These are phyloP conservation scores for Philhelius pedissequus DNA, from an alignment of 2,888 invertebrate genomes.

Conservation along the genomic window DNA sequence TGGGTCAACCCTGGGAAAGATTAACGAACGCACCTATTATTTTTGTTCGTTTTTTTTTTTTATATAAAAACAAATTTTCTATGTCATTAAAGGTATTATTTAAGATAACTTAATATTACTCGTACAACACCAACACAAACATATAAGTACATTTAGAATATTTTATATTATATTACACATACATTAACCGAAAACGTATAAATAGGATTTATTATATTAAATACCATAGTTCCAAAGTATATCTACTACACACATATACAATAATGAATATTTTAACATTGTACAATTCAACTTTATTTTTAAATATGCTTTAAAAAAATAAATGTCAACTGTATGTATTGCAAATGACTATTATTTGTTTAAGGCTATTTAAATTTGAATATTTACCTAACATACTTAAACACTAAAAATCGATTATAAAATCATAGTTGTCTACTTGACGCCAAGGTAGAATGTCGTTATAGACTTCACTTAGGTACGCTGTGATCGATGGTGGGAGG, in stretches of 20 bases:
- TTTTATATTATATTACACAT: too few species aligned
- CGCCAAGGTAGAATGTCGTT: conserved; percentile 77
- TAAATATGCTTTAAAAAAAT: conserved; percentile 4
- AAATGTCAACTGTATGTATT: conserved; percentile 59
- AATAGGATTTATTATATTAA: too few species aligned
- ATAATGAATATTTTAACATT: neutral
- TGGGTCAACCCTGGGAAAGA: too few species aligned
- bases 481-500: conserved; percentile 81
- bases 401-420: conserved; percentile 73
- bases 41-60: too few species aligned
- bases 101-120: neutral
- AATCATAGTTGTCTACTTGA: conserved; percentile 78
- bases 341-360: conserved; percentile 28
- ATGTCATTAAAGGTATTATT: neutral
- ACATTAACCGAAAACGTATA: too few species aligned
- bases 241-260: too few species aligned
- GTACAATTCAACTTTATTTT: neutral
- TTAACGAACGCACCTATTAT: too few species aligned
- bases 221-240: too few species aligned
- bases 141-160: neutral
- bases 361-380: conserved; percentile 27
- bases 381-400: conserved; percentile 43
- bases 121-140: neutral
- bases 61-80: neutral
- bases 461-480: conserved; percentile 81